Conservation (phyloP, 2,113 vertebrate genomes). For the Mustela nigripes region DNA sequence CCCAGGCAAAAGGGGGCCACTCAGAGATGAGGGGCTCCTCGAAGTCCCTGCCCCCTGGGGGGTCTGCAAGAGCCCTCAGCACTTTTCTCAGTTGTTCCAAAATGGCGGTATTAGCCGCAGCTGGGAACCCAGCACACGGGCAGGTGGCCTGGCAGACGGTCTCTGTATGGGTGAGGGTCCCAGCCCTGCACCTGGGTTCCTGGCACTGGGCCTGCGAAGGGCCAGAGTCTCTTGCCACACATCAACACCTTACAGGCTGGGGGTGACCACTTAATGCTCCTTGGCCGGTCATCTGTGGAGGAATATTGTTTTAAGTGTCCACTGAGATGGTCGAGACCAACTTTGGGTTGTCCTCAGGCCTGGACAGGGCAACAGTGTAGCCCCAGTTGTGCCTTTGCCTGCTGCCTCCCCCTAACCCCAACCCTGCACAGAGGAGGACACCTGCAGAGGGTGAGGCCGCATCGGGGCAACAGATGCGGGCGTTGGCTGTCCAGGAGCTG, state of each 20-base stretch:
- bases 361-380: neutral
- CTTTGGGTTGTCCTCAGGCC: neutral
- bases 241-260: neutral
- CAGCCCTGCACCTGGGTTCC: neutral
- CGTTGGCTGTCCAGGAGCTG: neutral
- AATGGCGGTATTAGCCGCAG: neutral
- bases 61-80: neutral
- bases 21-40: neutral
- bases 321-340: neutral
- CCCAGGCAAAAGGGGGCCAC: neutral
- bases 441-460: neutral
- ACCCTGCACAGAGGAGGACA: neutral
- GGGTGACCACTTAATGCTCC: neutral
- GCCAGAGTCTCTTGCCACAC: neutral
- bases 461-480: too few species aligned
- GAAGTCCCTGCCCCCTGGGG: neutral
- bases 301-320: neutral
- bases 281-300: rapidly evolving
- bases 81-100: neutral
- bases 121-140: rapidly evolving
- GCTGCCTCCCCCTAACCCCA: too few species aligned
- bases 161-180: neutral
- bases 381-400: too few species aligned
- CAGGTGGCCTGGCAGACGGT: neutral
- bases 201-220: neutral